Base-by-base conservation (phyloP, 2,113 vertebrate species). In the Phrynocephalus versicolor region DNA sequence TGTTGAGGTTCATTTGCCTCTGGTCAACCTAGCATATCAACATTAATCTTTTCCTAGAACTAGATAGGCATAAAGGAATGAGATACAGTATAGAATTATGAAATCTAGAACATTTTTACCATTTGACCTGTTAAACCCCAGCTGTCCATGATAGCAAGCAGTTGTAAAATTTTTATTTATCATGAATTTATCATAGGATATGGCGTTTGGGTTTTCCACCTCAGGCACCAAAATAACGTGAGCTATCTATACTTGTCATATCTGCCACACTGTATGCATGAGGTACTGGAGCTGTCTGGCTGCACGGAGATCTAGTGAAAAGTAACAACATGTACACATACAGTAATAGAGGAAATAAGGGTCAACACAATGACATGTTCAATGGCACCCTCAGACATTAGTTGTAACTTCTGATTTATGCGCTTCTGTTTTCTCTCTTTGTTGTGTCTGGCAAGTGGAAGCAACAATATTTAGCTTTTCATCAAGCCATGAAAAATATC, bases 341-440 rank as follows among this genome's bases (percentile, higher is more conserved):
- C 15, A 58, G 51, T 39, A 30, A 30, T 8, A 73, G 35, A 74
- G 70, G 57, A 83, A 74, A 83, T 37, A 51, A 62, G 60, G 81
- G 35, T 41, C 70, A 74, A 15, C 13, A 18, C 73, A 76, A 84
- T 60, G 60, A 35, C 60, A 25, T 51, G 7, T 35, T 76, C 37
- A 67, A 6, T 33, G 64, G 30, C 67, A 30, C 60, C 14, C 41
- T 39, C 12, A 8, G 57, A 37, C 67, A 62, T 79, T 72, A 35
- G 14, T 35, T 76, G 41, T 45, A 21, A 45, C 33, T 13, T 41
- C 55, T 79, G 84, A 72, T 79, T 79, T 79, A 79, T 85, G 76
- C 13, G 45, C 67, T 79, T 60, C 33, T 35, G n/a, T 85, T 72
- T 30, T 21, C 37, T 55, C 37, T 70, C 65, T 85, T 21, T n/a